phyloP scores from a whole-genome alignment of 2,797 vertebrate genomes.

The Dendrocincla tyrannina region DNA sequence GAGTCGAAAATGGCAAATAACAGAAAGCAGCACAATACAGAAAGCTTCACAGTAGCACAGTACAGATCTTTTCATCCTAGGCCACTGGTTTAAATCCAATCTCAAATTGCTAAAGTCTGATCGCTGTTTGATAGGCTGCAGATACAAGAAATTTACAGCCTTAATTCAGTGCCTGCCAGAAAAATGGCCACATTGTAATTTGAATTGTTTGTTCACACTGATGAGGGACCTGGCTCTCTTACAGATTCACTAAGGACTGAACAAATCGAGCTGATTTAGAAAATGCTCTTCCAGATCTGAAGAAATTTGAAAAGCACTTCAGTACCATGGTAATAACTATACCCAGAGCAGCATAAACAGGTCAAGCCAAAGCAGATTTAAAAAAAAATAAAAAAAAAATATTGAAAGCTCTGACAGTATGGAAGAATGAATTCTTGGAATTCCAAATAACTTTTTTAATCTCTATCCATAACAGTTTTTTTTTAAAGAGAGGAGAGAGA shows the following conservation, averaged over 20 bases:
- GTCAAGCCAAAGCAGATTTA: neutral
- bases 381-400: neutral
- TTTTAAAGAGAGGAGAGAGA: neutral
- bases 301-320: neutral
- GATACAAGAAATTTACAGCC: neutral
- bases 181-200: slow-evolving; percentile 1
- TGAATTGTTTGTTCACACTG: neutral
- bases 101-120: neutral
- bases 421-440: neutral
- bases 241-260: neutral
- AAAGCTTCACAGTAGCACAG: neutral
- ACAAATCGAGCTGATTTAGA: neutral
- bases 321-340: neutral
- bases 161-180: neutral
- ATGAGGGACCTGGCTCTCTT: neutral
- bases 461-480: neutral
- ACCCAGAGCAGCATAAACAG: neutral
- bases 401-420: neutral
- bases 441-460: neutral
- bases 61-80: neutral
- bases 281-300: neutral
- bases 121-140: neutral
- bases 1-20: neutral
- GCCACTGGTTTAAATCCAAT: neutral
- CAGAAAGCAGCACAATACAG: neutral